Conservation (phyloP, 2,888 invertebrate genomes). For the Morinoia aosen region DNA sequence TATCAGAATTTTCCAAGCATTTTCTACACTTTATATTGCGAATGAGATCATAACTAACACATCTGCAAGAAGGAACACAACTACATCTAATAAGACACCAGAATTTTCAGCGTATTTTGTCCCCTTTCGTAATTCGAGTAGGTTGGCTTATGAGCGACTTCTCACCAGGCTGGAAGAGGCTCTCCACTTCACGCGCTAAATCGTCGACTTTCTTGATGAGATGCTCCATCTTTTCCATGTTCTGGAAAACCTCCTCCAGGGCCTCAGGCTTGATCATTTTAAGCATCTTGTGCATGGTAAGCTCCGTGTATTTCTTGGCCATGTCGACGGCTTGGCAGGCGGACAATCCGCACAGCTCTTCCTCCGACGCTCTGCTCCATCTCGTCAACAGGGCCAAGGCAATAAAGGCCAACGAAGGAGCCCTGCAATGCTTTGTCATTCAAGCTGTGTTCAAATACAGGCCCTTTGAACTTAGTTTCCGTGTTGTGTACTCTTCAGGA, state of each 20-base stretch:
- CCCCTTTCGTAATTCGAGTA: no score
- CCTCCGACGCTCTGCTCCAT: background rate
- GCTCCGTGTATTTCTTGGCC: slow-evolving; percentile 62
- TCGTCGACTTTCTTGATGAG: slow-evolving; percentile 61
- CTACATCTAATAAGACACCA: no score
- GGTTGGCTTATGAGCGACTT: background rate
- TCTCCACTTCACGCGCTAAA: slow-evolving; percentile 60
- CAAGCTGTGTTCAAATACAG: background rate
- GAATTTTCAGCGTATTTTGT: no score
- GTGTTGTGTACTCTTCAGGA: background rate
- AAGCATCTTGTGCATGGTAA: slow-evolving; percentile 65
- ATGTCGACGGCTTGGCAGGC: slow-evolving; percentile 66
- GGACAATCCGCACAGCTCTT: slow-evolving; percentile 62
- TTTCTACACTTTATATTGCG: no score
- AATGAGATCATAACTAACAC: no score
- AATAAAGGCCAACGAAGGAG: background rate
- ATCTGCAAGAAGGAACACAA: no score
- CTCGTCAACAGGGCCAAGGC: background rate
- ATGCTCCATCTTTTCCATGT: slow-evolving; percentile 62
- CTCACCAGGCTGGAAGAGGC: slow-evolving; percentile 65
- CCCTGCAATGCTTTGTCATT: background rate
- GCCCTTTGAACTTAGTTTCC: background rate
- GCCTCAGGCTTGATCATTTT: slow-evolving; percentile 65
- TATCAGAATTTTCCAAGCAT: no score
- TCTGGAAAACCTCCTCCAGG: slow-evolving; percentile 63